Evolutionary conservation across 2,113 vertebrate species (phyloP).

Genomic region (Pachyramphus minor): DNA sequence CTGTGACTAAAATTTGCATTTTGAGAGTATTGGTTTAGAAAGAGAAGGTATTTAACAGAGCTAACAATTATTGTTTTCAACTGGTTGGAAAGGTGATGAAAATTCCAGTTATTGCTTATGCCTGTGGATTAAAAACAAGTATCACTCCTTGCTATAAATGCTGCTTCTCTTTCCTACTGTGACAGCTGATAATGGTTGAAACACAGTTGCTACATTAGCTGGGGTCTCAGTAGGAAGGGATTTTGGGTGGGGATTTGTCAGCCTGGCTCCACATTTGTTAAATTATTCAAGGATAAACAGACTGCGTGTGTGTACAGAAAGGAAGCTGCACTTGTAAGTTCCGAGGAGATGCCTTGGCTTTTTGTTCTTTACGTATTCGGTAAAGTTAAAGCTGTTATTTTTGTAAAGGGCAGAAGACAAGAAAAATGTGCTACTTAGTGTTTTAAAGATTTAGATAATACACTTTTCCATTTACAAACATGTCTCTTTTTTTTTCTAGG

Average conservation of each 20-base stretch:
- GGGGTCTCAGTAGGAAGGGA: background rate
- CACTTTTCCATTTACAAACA: background rate
- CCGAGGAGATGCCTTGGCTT: background rate
- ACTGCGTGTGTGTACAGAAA: background rate
- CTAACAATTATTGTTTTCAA: conserved; percentile 47
- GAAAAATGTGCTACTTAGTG: background rate
- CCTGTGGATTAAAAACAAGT: conserved; percentile 26
- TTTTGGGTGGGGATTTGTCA: background rate
- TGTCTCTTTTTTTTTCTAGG: background rate
- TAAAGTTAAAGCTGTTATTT: background rate
- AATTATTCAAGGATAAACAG: background rate
- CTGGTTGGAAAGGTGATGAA: conserved; percentile 45
- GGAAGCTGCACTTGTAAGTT: background rate
- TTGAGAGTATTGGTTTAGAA: conserved; percentile 37
- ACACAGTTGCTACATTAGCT: background rate
- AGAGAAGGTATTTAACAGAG: conserved; percentile 44
- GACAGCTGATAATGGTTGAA: background rate
- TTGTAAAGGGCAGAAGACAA: background rate
- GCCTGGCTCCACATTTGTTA: background rate
- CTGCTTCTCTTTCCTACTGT: background rate
- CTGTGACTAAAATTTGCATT: conserved; percentile 56
- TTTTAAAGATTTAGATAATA: background rate
- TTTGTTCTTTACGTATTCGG: background rate
- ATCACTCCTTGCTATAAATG: background rate
- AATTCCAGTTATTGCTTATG: background rate